These are phyloP conservation scores for Thrips palmi DNA, from an alignment of 1,140 invertebrate species.

Conservation along the genomic window DNA sequence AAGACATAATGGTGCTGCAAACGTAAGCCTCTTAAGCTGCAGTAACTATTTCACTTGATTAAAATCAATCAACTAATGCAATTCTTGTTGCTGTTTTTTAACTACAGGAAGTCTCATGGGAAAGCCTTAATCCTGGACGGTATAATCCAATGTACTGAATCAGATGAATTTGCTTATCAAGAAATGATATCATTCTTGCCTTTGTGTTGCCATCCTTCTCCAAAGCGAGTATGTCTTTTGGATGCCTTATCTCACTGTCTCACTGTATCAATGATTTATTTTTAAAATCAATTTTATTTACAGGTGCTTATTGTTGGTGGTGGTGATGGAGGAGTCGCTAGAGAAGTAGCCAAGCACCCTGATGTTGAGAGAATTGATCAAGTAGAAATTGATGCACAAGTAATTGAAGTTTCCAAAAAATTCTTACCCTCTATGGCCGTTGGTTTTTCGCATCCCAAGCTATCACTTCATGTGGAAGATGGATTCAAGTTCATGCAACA, in stretches of 20 bases:
- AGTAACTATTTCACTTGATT: not conserved
- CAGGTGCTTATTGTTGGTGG: constrained; percentile 90
- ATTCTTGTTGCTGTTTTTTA: not conserved
- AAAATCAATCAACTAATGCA: not conserved
- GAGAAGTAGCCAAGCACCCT: constrained; percentile 89
- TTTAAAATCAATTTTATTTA: no score
- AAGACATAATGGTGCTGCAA: constrained; percentile 77
- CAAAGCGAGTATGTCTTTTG: constrained; percentile 50
- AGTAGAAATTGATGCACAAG: constrained; percentile 88
- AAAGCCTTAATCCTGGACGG: constrained; percentile 82
- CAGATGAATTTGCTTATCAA: constrained; percentile 95
- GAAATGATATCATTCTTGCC: constrained; percentile 96
- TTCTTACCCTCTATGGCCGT: constrained; percentile 79
- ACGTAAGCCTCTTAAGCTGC: constrained; percentile 56
- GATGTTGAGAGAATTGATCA: constrained; percentile 67
- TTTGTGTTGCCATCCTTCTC: constrained; percentile 75
- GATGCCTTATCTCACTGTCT: no score
- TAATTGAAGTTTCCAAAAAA: constrained; percentile 81
- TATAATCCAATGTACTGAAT: constrained; percentile 91
- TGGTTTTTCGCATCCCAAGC: constrained; percentile 67
- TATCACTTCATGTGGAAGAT: constrained; percentile 73
- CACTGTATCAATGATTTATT: no score
- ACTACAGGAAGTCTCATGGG: constrained; percentile 63
- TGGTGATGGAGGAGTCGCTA: constrained; percentile 88
- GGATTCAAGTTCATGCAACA: constrained; percentile 89